Percentiles rank a stretch among this genome's conserved stretches.
Conservation (phyloP, 1,140 invertebrate species). For the Pygmarrhopalites habei region DNA sequence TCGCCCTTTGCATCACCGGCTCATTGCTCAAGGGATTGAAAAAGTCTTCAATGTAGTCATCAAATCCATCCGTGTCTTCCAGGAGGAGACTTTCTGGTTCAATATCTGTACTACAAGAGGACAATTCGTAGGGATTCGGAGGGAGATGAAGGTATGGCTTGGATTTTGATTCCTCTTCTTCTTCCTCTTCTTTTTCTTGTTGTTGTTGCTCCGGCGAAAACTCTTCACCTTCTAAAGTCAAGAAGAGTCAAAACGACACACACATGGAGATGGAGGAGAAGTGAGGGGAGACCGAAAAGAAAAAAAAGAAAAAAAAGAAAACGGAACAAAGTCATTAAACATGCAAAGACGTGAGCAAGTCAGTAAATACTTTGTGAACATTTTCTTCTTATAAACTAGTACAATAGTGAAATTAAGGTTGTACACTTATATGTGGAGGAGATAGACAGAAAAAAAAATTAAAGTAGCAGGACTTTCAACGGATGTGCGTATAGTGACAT, state of each 20-base stretch:
- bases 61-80: constrained; percentile 25
- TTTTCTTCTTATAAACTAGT: too few species aligned
- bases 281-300: constrained; percentile 5
- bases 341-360: constrained; percentile 3
- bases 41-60: constrained; percentile 45
- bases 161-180: neutral
- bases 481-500: neutral
- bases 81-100: constrained; percentile 16
- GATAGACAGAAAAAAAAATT: neutral
- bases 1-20: constrained; percentile 42
- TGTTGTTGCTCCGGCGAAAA: too few species aligned
- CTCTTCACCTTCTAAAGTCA: constrained; percentile 7
- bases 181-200: neutral
- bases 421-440: neutral
- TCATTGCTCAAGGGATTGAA: constrained; percentile 43
- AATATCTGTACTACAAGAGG: neutral
- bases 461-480: neutral
- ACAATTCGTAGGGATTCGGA: constrained; percentile 11
- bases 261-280: too few species aligned
- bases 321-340: constrained; percentile 1
- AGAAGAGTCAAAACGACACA: neutral
- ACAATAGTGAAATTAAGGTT: neutral
- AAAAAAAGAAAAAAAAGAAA: constrained; percentile 5
- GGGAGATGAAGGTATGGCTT: constrained; percentile 5
- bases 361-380: too few species aligned